A percentile compares a stretch with the other conserved stretches of the same genome.
Evolutionary conservation across 2,797 vertebrate species (phyloP).

Genomic region (Psittacula echo): DNA sequence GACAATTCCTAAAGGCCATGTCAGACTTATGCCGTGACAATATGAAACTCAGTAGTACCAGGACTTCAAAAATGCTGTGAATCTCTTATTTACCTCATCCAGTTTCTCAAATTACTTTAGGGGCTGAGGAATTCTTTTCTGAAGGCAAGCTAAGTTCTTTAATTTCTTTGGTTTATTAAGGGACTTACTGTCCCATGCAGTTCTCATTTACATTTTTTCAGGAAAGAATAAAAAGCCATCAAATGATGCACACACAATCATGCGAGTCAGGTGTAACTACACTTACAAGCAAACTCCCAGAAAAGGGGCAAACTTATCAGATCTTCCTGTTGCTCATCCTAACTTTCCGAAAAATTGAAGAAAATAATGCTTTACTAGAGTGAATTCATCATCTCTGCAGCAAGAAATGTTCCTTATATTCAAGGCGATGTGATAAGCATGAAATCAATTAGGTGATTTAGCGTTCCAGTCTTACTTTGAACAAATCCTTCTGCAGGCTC

Average conservation of each 20-base stretch:
- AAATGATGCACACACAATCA: background rate
- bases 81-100: background rate
- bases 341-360: background rate
- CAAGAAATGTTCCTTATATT: background rate
- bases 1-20: background rate
- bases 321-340: background rate
- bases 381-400: background rate
- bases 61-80: background rate
- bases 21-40: background rate
- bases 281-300: background rate
- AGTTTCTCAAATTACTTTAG: background rate
- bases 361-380: background rate
- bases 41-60: background rate
- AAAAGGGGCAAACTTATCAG: background rate
- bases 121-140: background rate
- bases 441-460: rapidly evolving
- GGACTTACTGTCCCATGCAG: background rate
- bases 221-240: background rate
- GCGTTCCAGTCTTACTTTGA: background rate
- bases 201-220: background rate
- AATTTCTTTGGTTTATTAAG: background rate
- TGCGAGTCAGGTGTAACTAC: background rate
- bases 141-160: background rate
- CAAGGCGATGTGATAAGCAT: background rate
- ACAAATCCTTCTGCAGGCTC: background rate